Conservation (phyloP, 2,113 vertebrate genomes). For the Leuciscus idus region DNA sequence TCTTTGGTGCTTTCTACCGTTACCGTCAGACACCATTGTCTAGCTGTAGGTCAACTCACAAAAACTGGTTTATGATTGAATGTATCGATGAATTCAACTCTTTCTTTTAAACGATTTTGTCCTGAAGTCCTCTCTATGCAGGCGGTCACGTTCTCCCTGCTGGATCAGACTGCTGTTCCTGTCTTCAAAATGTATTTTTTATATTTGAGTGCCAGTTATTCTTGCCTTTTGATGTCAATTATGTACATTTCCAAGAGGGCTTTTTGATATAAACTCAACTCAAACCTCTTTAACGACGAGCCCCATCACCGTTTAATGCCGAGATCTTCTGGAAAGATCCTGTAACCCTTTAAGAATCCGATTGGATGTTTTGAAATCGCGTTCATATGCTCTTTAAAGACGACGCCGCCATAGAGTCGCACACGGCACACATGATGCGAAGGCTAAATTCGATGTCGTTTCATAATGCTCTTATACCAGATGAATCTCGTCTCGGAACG, state of each 20-base stretch:
- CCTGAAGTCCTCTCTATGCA: not conserved
- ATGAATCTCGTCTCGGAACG: not conserved
- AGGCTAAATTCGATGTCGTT: not conserved
- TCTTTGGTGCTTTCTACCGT: not conserved
- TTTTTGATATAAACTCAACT: constrained; percentile 12
- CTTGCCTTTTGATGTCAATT: constrained; percentile 35
- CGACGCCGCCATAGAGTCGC: not conserved
- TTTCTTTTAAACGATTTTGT: not conserved
- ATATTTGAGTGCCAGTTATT: constrained; percentile 44
- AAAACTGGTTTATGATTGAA: constrained; percentile 14
- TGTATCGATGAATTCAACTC: constrained; percentile 33
- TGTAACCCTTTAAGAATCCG: constrained; percentile 48
- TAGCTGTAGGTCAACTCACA: not conserved
- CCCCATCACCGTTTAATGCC: not conserved
- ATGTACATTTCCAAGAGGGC: constrained; percentile 40
- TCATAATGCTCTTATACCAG: not conserved
- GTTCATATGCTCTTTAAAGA: constrained; percentile 60
- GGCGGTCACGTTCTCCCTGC: not conserved
- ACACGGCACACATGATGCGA: not conserved
- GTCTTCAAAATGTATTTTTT: constrained; percentile 13
- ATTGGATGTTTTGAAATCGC: constrained; percentile 32
- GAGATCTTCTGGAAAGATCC: constrained; percentile 48
- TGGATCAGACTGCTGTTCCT: constrained; percentile 2
- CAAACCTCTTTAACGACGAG: not conserved
- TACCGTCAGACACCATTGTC: not conserved